Conservation (phyloP, 2,888 invertebrate species). For the Asteroscopus sphinx region DNA sequence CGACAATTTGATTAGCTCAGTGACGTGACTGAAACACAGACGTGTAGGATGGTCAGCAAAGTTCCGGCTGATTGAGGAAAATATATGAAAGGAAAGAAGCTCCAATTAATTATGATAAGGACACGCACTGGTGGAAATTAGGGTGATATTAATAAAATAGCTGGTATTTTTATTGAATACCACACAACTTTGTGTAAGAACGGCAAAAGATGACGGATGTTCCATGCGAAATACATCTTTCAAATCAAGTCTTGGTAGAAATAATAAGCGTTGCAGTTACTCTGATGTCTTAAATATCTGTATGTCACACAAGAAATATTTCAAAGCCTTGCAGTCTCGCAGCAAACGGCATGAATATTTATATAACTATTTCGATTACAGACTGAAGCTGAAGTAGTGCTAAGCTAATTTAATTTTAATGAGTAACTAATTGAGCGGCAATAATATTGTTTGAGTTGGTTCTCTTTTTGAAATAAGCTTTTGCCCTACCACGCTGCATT, state of each 20-base stretch:
- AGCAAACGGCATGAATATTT: conserved; percentile 56
- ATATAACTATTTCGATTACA: conserved; percentile 30
- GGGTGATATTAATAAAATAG: conserved; percentile 8
- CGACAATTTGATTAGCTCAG: conserved; percentile 71
- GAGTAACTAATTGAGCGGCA: neutral
- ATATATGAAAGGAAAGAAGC: conserved; percentile 8
- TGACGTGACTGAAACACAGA: conserved; percentile 45
- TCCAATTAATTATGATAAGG: conserved; percentile 8
- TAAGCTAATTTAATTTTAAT: conserved; percentile 8
- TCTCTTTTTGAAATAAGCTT: too few relatives aligned
- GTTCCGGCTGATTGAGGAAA: conserved; percentile 32
- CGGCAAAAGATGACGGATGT: too few relatives aligned
- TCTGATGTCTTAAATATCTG: too few relatives aligned
- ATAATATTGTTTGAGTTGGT: too few relatives aligned
- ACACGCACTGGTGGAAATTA: neutral
- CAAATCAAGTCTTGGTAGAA: too few relatives aligned
- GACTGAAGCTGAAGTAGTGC: conserved; percentile 7
- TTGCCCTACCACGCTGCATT: too few relatives aligned
- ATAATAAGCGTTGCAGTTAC: too few relatives aligned
- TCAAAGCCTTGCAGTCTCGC: conserved; percentile 31
- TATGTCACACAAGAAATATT: too few relatives aligned
- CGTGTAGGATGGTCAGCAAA: conserved; percentile 16
- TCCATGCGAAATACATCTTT: too few relatives aligned
- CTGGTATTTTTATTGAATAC: too few relatives aligned
- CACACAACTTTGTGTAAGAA: too few relatives aligned